Conservation (phyloP, 1,140 invertebrate species). For the Ips nitidus region DNA sequence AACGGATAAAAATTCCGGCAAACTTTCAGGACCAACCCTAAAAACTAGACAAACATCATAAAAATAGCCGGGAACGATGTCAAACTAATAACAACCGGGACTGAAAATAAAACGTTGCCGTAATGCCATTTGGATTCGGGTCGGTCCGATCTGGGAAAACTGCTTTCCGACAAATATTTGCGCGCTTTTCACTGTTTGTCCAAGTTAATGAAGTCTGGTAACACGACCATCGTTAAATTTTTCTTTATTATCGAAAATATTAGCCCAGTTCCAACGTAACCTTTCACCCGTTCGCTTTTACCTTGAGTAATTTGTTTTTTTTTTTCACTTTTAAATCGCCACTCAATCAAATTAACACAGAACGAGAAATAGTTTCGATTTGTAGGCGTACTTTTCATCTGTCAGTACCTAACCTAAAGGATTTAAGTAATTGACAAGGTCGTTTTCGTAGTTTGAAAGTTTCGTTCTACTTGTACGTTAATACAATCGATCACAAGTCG, state of each 20-base stretch:
- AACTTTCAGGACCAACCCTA: too few species aligned
- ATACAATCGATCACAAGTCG: not conserved
- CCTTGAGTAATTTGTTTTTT: not conserved
- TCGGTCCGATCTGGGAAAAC: slow-evolving; percentile 16
- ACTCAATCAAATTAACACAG: not conserved
- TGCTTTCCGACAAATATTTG: slow-evolving; percentile 22
- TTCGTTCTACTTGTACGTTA: not conserved
- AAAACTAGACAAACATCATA: slow-evolving; percentile 14
- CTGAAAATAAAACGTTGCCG: slow-evolving; percentile 20
- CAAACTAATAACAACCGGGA: slow-evolving; percentile 10
- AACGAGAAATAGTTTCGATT: not conserved
- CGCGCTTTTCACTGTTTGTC: not conserved
- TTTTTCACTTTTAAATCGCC: not conserved
- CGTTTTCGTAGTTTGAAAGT: not conserved
- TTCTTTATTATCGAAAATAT: not conserved
- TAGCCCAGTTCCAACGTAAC: not conserved
- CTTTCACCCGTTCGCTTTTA: not conserved
- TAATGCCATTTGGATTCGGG: slow-evolving; percentile 15
- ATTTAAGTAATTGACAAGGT: not conserved
- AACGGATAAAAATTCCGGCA: too few species aligned
- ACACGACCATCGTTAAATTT: not conserved
- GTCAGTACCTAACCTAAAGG: not conserved
- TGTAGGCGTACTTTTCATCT: slow-evolving; percentile 2
- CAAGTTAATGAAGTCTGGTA: slow-evolving; percentile 1
- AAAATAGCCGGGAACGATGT: slow-evolving; percentile 8